Percentiles rank a stretch among this genome's conserved stretches.
Evolutionary conservation across 2,797 vertebrate genomes (phyloP).

Genomic region (Tragopan temminckii): DNA sequence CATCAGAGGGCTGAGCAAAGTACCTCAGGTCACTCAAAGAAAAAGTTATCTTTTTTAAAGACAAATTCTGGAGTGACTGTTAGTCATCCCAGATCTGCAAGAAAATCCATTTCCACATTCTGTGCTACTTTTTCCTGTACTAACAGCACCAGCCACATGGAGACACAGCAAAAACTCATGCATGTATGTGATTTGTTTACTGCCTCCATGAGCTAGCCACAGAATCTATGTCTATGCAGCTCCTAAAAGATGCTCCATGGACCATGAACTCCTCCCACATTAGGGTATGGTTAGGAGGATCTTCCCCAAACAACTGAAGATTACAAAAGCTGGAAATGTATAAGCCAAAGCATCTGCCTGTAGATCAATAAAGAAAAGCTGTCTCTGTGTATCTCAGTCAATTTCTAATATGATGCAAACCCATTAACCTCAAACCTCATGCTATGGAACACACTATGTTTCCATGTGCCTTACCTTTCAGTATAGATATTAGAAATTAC

Average conservation of each 20-base stretch:
- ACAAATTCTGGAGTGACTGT: background rate
- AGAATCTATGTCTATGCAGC: background rate
- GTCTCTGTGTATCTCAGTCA: background rate
- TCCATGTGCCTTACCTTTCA: background rate
- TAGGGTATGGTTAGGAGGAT: background rate
- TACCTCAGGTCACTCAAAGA: background rate
- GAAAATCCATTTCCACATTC: background rate
- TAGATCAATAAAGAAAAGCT: background rate
- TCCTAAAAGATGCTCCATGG: background rate
- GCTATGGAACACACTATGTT: background rate
- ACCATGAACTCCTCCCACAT: background rate
- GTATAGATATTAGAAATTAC: background rate
- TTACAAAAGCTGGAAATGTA: background rate
- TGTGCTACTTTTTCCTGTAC: background rate
- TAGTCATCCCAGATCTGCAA: background rate
- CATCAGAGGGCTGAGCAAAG: background rate
- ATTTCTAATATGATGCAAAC: background rate
- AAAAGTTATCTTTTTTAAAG: background rate
- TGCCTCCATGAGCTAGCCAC: background rate
- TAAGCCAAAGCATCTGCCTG: background rate
- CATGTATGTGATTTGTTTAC: background rate
- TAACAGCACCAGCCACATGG: background rate
- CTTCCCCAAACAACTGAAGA: background rate
- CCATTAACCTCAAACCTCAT: background rate
- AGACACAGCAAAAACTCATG: background rate